Base-by-base conservation (phyloP, 1,140 invertebrate species). In the Grapholita molesta region DNA sequence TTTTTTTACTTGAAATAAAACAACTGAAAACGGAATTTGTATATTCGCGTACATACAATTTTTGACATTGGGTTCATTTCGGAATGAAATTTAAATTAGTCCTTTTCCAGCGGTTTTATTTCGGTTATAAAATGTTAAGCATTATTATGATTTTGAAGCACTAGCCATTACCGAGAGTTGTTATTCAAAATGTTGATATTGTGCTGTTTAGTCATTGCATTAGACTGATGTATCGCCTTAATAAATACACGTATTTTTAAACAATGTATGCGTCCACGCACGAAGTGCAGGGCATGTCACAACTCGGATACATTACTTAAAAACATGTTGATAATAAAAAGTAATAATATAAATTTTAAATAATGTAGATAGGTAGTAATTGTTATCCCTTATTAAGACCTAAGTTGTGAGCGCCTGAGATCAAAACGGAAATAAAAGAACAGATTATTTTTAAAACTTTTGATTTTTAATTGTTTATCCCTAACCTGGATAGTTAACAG, bases 371-470 rank as follows among this genome's bases (percentile, higher is more conserved):
- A 82, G 70, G 72, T 81, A 79, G 75, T 75, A 71, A 80, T 74
- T 71, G 73, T 84, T 80, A 76, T 84, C 78, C 75, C 78, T 74
- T 76, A 81, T 75, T 77, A 79, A 72, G 76, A 73, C 74, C 77
- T 83, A 76, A 78, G 74, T 77, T 83, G 78, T 79, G 76, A 76
- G 78, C 82, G 84, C 71, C 88, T 85, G 88, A 86, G 79, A 85
- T 88, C 88, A 88, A 83, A 76, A 69, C 85, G 87, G 73, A 75
- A 89, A 89, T 89, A 89, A 89, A 86, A 70, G 79, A 89, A 87
- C 82, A 87, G 83, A 82, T 88, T 89, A 90, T 90, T 90, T 90
- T 90, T 90, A 89, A 80, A 80, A 69, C 67, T 23, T 66, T 23
- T 52, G 74, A 70, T 65, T 68, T 83, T 88, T 90, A 24, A 30